These are phyloP conservation scores for Tetropium fuscum DNA, from an alignment of 2,888 invertebrate species.

Conservation along the genomic window DNA sequence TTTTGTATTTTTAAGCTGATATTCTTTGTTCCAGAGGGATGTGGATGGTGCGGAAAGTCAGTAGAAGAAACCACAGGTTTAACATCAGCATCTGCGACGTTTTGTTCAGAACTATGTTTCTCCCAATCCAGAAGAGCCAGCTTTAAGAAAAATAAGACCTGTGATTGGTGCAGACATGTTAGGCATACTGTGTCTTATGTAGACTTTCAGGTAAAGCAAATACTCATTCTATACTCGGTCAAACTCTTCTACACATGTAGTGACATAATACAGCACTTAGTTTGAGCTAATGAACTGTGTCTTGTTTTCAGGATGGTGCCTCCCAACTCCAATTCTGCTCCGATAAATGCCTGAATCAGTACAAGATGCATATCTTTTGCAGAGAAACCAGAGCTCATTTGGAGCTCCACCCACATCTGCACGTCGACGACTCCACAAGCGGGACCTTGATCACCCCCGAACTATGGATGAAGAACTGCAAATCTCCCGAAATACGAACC, in stretches of 20 bases:
- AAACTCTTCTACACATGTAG: too few species aligned
- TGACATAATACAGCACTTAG: too few species aligned
- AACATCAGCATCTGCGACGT: constrained; percentile 67
- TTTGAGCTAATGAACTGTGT: too few species aligned
- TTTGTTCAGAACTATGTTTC: constrained; percentile 92
- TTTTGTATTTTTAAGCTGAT: too few species aligned
- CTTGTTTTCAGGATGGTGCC: constrained; percentile 80
- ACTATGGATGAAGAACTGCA: constrained; percentile 88
- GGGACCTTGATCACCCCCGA: constrained; percentile 85
- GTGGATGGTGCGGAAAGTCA: constrained; percentile 82
- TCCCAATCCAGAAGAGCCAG: constrained; percentile 89
- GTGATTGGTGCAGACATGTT: constrained; percentile 94
- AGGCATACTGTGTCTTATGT: constrained; percentile 90
- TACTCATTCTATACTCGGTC: too few species aligned
- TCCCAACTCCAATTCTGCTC: constrained; percentile 92
- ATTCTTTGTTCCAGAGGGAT: constrained; percentile 69
- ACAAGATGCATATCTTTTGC: constrained; percentile 98
- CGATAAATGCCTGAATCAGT: constrained; percentile 94
- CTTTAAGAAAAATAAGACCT: constrained; percentile 91
- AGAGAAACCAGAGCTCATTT: constrained; percentile 93
- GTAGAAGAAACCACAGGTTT: constrained; percentile 70
- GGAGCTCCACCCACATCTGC: constrained; percentile 84
- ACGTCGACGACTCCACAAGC: constrained; percentile 56
- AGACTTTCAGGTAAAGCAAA: constrained; percentile 76
- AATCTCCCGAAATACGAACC: constrained; percentile 57